Percentiles rank a stretch among this genome's conserved stretches.
phyloP scores from a whole-genome alignment of 2,888 invertebrate species.

The Lycophotia porphyrea region DNA sequence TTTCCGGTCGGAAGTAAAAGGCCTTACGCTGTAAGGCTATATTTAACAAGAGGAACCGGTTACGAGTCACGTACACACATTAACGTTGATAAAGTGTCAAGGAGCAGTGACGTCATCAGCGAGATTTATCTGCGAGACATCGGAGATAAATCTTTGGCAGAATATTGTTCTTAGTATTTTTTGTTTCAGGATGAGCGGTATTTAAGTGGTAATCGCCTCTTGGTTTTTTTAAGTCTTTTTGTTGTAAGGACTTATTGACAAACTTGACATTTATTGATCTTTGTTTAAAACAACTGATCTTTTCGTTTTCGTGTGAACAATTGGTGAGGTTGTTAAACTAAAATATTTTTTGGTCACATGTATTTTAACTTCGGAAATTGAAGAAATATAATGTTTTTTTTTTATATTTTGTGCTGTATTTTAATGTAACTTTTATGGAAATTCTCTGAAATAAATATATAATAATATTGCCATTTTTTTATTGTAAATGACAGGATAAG shows the following conservation, averaged over 20 bases:
- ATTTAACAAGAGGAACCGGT: slow-evolving; percentile 46
- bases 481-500: neutral
- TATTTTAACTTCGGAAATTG: neutral
- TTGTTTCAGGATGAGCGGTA: slow-evolving; percentile 27
- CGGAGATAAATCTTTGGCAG: slow-evolving; percentile 37
- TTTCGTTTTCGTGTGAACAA: neutral
- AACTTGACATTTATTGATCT: slow-evolving; percentile 31
- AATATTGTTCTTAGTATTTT: slow-evolving; percentile 30
- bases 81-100: slow-evolving; percentile 53
- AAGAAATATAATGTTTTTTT: no score
- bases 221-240: slow-evolving; percentile 33
- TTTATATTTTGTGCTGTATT: no score
- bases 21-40: slow-evolving; percentile 45
- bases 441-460: no score
- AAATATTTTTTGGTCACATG: neutral
- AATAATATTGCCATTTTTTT: neutral
- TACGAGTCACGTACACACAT: slow-evolving; percentile 38
- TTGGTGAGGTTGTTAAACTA: neutral
- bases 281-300: slow-evolving; percentile 11
- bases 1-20: slow-evolving; percentile 67
- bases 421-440: no score
- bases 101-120: slow-evolving; percentile 48
- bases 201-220: slow-evolving; percentile 16
- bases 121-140: slow-evolving; percentile 43
- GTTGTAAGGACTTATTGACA: slow-evolving; percentile 14